Evolutionary conservation across 2,888 invertebrate genomes (phyloP).

Genomic region (Papilio protenor): DNA sequence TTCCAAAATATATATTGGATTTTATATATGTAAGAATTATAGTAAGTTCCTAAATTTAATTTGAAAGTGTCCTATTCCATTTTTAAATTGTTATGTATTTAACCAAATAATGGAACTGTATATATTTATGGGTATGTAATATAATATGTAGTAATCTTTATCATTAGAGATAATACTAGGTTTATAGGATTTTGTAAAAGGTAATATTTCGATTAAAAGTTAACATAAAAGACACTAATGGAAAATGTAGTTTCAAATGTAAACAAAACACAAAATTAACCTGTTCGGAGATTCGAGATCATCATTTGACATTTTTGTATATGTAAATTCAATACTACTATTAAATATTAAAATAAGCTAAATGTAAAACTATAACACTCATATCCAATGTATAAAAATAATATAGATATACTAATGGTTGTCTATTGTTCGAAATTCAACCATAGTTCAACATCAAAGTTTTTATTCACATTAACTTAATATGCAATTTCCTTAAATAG

Average conservation of each 20-base stretch:
- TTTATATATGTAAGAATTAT: not conserved
- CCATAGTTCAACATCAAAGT: too few relatives aligned
- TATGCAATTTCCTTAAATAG: too few relatives aligned
- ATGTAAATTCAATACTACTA: not conserved
- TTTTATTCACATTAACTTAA: too few relatives aligned
- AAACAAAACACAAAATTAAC: not conserved
- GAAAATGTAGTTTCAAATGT: not conserved
- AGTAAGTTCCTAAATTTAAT: slow-evolving; percentile 23
- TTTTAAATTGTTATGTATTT: slow-evolving; percentile 21
- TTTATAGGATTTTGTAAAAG: not conserved
- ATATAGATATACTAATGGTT: too few relatives aligned
- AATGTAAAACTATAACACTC: not conserved
- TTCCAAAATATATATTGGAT: too few relatives aligned
- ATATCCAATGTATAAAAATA: not conserved
- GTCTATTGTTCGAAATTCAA: too few relatives aligned
- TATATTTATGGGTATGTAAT: slow-evolving; percentile 11
- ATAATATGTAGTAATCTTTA: slow-evolving; percentile 3
- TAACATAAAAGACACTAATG: not conserved
- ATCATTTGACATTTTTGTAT: not conserved
- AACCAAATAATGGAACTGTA: slow-evolving; percentile 13
- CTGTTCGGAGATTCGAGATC: not conserved
- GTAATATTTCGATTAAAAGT: not conserved
- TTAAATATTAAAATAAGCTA: not conserved
- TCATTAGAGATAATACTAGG: not conserved
- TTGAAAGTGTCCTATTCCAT: not conserved